A percentile compares a stretch with the other conserved stretches of the same genome.
Evolutionary conservation across 2,888 invertebrate species (phyloP).

Genomic region (Dasypolia templi): DNA sequence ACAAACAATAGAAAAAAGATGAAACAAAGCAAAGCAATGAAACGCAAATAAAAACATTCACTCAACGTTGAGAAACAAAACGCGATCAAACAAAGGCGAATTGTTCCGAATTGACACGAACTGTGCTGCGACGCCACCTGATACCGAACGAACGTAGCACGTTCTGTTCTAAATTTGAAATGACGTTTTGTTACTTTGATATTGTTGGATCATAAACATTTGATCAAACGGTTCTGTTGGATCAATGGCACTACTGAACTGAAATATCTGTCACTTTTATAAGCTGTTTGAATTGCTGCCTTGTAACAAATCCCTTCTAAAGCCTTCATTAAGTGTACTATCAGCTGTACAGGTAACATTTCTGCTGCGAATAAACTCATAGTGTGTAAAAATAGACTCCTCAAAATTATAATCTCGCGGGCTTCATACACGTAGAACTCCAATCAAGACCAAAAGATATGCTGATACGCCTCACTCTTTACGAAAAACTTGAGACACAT

Average conservation of each 20-base stretch:
- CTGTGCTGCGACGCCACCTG: constrained; percentile 41
- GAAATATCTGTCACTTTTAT: constrained; percentile 9
- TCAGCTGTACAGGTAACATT: not conserved
- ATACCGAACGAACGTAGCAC: constrained; percentile 33
- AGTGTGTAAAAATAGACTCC: not conserved
- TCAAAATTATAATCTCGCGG: constrained; percentile 15
- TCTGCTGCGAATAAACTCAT: not conserved
- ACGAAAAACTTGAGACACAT: constrained; percentile 63
- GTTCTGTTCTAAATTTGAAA: constrained; percentile 50
- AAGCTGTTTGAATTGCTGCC: not conserved
- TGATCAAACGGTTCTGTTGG: constrained; percentile 29
- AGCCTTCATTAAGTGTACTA: not conserved
- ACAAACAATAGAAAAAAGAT: constrained; percentile 59
- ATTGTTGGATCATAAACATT: constrained; percentile 29
- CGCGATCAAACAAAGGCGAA: constrained; percentile 54
- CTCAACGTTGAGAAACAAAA: constrained; percentile 58
- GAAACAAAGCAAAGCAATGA: constrained; percentile 49
- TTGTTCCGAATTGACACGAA: constrained; percentile 47
- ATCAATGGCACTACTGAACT: not conserved
- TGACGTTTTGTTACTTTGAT: constrained; percentile 39
- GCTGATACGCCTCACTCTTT: constrained; percentile 49
- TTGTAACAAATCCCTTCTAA: not conserved
- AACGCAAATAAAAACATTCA: constrained; percentile 59
- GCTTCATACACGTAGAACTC: constrained; percentile 40
- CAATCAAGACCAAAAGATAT: constrained; percentile 48